phyloP scores from a whole-genome alignment of 2,113 vertebrate species.

The Tyrannus savana region DNA sequence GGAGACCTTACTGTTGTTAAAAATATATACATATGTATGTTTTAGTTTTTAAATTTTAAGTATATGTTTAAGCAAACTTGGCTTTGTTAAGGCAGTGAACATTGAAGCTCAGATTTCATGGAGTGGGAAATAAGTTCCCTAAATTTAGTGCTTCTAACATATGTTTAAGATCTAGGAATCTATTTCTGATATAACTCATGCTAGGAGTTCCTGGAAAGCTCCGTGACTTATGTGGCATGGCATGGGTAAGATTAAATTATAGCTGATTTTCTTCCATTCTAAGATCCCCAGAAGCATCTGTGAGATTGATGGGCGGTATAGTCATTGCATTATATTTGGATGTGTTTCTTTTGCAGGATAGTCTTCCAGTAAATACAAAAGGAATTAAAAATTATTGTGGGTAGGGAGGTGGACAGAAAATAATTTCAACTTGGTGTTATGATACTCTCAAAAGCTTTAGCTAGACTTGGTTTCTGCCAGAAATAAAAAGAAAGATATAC shows the following conservation, averaged over 20 bases:
- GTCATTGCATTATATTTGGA: neutral
- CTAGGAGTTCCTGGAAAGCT: slow-evolving; percentile 50
- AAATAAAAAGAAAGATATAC: neutral
- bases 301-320: neutral
- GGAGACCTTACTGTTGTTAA: neutral
- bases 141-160: slow-evolving; percentile 49
- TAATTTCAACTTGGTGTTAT: neutral
- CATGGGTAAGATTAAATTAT: slow-evolving; percentile 38
- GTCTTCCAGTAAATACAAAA: slow-evolving; percentile 11
- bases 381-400: slow-evolving; percentile 10
- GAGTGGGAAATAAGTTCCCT: slow-evolving; percentile 19
- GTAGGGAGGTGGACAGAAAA: slow-evolving; percentile 22
- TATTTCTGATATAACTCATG: slow-evolving; percentile 35
- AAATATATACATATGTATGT: neutral
- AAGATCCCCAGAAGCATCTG: slow-evolving; percentile 17
- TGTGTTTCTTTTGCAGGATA: slow-evolving; percentile 3
- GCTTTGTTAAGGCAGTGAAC: neutral
- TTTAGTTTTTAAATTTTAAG: neutral
- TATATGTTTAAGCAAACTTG: slow-evolving; percentile 8
- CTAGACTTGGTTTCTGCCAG: neutral
- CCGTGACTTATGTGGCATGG: neutral
- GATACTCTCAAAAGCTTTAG: neutral
- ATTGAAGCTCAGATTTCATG: neutral
- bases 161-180: slow-evolving; percentile 55
- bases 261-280: slow-evolving; percentile 34